These are phyloP conservation scores for Doryteuthis pealeii DNA, from an alignment of 1,140 invertebrate species.

Conservation along the genomic window DNA sequence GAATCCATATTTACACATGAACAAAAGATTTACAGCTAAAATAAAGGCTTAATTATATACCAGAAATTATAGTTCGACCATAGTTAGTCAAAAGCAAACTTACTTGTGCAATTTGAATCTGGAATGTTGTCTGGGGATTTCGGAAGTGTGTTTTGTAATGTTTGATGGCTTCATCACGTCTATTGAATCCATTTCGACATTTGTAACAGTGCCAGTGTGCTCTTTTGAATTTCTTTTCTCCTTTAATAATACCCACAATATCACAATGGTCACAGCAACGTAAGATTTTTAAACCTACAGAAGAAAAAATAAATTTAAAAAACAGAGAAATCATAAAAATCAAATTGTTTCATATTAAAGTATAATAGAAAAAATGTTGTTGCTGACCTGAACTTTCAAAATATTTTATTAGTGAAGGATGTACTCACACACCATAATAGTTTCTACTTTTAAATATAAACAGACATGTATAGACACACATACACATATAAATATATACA, in stretches of 20 bases:
- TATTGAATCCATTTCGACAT: conserved; percentile 60
- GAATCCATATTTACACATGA: too few species aligned
- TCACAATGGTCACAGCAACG: conserved; percentile 60
- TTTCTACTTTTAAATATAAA: too few species aligned
- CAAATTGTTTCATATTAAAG: too few species aligned
- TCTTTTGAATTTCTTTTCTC: conserved; percentile 61
- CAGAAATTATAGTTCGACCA: too few species aligned
- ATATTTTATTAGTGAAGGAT: too few species aligned
- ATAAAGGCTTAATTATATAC: too few species aligned
- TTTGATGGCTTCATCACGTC: conserved; percentile 60
- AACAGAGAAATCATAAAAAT: background rate
- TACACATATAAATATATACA: too few species aligned
- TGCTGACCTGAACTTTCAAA: too few species aligned
- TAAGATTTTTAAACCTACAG: conserved; percentile 57
- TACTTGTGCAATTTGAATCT: conserved; percentile 60
- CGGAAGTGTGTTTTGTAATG: conserved; percentile 61
- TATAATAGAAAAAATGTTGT: too few species aligned
- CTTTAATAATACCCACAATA: conserved; percentile 60
- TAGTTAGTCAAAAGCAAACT: background rate
- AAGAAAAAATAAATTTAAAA: conserved; percentile 19
- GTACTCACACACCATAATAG: too few species aligned
- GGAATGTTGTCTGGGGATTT: conserved; percentile 61
- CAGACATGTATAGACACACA: too few species aligned
- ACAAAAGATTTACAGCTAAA: too few species aligned
- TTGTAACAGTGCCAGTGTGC: conserved; percentile 62